These are phyloP conservation scores for Jaculus jaculus DNA, from an alignment of 2,113 vertebrate genomes.

Conservation along the genomic window DNA sequence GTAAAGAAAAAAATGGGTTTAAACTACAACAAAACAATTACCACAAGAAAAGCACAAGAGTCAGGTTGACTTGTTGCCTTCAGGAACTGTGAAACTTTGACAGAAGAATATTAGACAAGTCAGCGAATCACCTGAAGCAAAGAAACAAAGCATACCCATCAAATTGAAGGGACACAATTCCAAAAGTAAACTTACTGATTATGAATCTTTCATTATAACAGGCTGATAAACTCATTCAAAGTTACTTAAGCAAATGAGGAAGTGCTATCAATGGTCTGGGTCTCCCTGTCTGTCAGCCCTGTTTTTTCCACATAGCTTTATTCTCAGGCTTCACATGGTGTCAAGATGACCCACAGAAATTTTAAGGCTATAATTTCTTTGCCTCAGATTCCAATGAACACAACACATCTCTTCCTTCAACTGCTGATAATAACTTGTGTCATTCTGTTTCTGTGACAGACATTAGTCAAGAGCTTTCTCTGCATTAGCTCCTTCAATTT, in stretches of 20 bases:
- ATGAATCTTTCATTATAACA: constrained; percentile 13
- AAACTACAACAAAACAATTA: neutral
- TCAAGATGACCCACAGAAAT: neutral
- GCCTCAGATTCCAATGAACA: neutral
- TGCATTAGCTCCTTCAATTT: neutral
- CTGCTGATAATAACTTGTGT: neutral
- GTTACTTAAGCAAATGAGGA: constrained; percentile 21
- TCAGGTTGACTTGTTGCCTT: neutral
- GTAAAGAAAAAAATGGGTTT: neutral
- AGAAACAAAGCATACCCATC: neutral
- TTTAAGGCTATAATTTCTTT: neutral
- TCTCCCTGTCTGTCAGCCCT: neutral
- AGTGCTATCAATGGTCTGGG: neutral
- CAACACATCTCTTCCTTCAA: neutral
- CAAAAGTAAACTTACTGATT: neutral
- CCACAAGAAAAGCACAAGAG: neutral
- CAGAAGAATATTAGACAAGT: constrained; percentile 43
- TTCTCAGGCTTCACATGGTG: neutral
- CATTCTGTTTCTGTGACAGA: neutral
- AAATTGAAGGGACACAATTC: neutral
- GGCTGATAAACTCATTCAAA: neutral
- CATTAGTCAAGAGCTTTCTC: neutral
- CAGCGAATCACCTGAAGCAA: neutral
- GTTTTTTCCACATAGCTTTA: neutral
- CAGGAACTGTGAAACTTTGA: neutral